Evolutionary conservation across 2,888 invertebrate species (phyloP), one percentile per base, ranked within the genome.

Genomic region (Rosalia funebris): DNA sequence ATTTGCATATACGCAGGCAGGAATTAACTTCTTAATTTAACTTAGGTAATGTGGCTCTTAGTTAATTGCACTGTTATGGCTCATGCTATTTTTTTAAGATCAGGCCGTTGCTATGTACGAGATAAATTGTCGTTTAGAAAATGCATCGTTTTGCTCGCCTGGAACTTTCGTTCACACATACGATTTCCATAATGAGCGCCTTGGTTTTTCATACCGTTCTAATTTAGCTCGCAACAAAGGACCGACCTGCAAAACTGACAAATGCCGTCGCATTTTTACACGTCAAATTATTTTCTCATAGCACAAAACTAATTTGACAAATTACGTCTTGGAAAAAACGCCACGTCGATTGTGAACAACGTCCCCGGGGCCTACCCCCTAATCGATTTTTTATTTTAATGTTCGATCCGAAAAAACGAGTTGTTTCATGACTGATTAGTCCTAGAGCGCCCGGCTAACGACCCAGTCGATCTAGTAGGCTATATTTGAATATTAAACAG

Each of bases 301-400:
- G 60, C 65, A 70, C 70, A 71, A 72, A 70, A 62, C 68, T 71
- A 71, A 73, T 71, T 68, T 73, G 73, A 73, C 74, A 73, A 73
- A 74, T 72, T 65, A 67, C 67, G 44, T 42, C 37, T 17, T 57
- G 41, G 39, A 63, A 64, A 65, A 72, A 70, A 64, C 45, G n/a
- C n/a, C n/a, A n/a, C n/a, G n/a, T n/a, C n/a, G n/a, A n/a, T n/a
- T n/a, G n/a, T 48, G 39, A 16, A 53, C 59, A 56, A 55, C 25
- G 20, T 17, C 7, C 12, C 25, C 9, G 32, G 14, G 31, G 14
- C 9, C 46, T 15, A 39, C 44, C 55, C 64, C 54, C 69, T 75
- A 75, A 75, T 75, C 71, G 73, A 67, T 70, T 73, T 74, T 74
- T 75, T 75, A 75, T 75, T 75, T 67, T 70, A 72, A 72, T 71